These are phyloP conservation scores for Machaerirhynchus nigripectus DNA, from an alignment of 2,113 vertebrate genomes.

Conservation along the genomic window DNA sequence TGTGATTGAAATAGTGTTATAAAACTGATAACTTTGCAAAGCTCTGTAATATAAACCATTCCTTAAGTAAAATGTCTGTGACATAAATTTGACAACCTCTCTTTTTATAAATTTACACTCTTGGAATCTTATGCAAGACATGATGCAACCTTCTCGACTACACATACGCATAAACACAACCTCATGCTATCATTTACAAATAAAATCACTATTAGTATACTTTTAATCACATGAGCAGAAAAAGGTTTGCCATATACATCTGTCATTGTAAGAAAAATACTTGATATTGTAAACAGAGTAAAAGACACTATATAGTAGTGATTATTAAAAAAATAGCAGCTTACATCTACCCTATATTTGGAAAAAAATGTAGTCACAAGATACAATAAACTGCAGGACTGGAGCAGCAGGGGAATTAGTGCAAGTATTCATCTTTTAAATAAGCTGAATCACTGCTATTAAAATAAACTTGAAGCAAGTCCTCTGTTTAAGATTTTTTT, in stretches of 20 bases:
- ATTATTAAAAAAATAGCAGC: conserved; percentile 78
- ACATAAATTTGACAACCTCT: conserved; percentile 71
- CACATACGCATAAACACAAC: conserved; percentile 45
- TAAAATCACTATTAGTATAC: conserved; percentile 47
- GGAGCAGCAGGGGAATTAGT: conserved; percentile 75
- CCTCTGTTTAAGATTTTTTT: conserved; percentile 68
- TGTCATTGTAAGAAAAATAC: conserved; percentile 70
- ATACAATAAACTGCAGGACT: conserved; percentile 68
- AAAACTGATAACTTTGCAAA: conserved; percentile 63
- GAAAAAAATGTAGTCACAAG: conserved; percentile 70
- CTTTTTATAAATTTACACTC: conserved; percentile 64
- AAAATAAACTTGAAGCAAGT: conserved; percentile 83
- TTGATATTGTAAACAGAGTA: conserved; percentile 74
- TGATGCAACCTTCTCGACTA: conserved; percentile 55
- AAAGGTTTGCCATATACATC: conserved; percentile 63
- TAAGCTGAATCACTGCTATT: conserved; percentile 70
- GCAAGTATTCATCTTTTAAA: conserved; percentile 71
- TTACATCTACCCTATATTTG: conserved; percentile 71
- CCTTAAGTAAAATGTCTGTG: conserved; percentile 64
- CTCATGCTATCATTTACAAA: conserved; percentile 65
- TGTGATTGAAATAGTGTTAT: conserved; percentile 72
- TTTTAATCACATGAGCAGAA: conserved; percentile 68
- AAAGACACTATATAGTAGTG: conserved; percentile 78
- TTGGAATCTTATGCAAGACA: conserved; percentile 54
- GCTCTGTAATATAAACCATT: conserved; percentile 65